phyloP scores from a whole-genome alignment of 2,113 vertebrate species.

The Ceuthmochares aereus region DNA sequence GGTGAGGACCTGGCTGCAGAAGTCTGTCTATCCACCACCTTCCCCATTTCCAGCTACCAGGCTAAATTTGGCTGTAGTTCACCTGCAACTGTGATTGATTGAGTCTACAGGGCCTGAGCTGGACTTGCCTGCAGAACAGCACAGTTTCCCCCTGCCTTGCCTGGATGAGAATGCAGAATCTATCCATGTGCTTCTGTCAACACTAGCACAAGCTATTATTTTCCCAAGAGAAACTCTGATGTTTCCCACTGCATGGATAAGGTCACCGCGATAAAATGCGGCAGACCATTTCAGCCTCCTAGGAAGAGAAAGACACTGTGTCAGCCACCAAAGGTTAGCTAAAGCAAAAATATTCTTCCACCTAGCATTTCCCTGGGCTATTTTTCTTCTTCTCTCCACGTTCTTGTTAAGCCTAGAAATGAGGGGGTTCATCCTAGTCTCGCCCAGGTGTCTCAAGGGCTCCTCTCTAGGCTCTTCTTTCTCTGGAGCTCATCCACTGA shows the following conservation, averaged over 20 bases:
- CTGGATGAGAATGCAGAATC: neutral
- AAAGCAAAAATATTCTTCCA: neutral
- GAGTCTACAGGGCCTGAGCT: neutral
- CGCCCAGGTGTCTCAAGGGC: no score
- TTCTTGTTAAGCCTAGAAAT: neutral
- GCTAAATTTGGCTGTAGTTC: neutral
- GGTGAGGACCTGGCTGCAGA: neutral
- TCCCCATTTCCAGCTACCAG: neutral
- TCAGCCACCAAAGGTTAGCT: neutral
- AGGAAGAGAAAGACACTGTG: neutral
- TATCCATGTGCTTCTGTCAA: neutral
- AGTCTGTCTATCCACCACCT: neutral
- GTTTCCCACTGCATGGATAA: neutral
- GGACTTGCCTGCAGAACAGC: neutral
- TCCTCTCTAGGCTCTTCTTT: neutral
- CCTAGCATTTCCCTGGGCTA: neutral
- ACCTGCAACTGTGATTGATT: neutral
- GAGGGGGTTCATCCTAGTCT: neutral
- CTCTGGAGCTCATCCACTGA: no score
- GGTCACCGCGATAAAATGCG: fast-evolving
- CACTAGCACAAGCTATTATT: neutral
- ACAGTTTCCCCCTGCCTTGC: neutral
- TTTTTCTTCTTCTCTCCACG: neutral
- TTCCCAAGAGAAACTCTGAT: neutral
- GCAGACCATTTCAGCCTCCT: neutral